phyloP scores from a whole-genome alignment of 1,140 invertebrate genomes.

The Bombus polaris region DNA sequence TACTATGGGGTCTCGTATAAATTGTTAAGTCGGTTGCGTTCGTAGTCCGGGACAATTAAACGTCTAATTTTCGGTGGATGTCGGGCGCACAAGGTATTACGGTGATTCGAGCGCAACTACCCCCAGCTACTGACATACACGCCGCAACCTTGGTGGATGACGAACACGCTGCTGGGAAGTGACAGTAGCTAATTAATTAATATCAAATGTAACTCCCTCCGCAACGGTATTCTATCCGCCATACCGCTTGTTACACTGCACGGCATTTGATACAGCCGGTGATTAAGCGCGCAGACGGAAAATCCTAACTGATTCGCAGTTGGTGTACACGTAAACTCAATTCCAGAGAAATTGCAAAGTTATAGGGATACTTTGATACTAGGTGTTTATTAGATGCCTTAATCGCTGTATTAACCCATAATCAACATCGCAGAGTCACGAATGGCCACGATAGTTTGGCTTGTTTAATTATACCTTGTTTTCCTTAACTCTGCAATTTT shows the following conservation, averaged over 20 bases:
- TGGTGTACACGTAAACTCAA: neutral
- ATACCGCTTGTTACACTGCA: conserved; percentile 27
- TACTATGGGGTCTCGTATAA: neutral
- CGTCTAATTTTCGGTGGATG: conserved; percentile 40
- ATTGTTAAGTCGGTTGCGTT: neutral
- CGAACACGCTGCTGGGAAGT: conserved; percentile 74
- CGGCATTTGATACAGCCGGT: conserved; percentile 54
- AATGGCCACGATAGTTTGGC: neutral
- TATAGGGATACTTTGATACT: neutral
- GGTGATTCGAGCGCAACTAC: conserved; percentile 32
- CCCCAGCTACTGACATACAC: conserved; percentile 27
- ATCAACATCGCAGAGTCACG: neutral
- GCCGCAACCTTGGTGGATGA: conserved; percentile 68
- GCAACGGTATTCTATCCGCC: conserved; percentile 41
- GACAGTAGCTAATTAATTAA: conserved; percentile 78
- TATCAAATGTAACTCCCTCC: conserved; percentile 73
- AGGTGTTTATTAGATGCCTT: neutral
- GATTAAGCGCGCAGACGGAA: conserved; percentile 54
- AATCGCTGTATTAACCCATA: neutral
- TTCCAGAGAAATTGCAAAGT: conserved; percentile 15
- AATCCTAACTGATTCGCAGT: conserved; percentile 28
- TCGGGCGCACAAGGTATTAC: conserved; percentile 28
- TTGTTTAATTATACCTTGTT: neutral
- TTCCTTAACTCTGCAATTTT: neutral
- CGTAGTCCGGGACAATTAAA: conserved; percentile 30